Evolutionary conservation across 2,113 vertebrate species (phyloP).

Genomic region (Bufo bufo): DNA sequence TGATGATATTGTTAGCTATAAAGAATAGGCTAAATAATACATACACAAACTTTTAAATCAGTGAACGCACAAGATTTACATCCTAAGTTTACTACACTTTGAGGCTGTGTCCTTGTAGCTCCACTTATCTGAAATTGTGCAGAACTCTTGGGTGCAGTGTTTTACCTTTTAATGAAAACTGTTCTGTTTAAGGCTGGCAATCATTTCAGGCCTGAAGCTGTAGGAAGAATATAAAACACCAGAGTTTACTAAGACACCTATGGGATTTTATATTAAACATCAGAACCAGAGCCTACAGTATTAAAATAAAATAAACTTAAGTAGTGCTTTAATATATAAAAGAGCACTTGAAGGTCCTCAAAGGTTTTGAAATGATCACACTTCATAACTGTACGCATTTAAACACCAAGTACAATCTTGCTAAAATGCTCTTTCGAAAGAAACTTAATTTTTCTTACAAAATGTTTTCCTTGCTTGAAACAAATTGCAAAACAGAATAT

Average conservation of each 20-base stretch:
- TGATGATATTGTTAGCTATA: too few species aligned
- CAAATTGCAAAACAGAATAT: constrained; percentile 43
- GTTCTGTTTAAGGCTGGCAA: constrained; percentile 8
- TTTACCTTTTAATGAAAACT: constrained; percentile 18
- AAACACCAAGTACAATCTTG: constrained; percentile 16
- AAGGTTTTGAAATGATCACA: constrained; percentile 5
- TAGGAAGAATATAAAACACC: background rate
- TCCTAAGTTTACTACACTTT: background rate
- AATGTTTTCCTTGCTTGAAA: constrained; percentile 28
- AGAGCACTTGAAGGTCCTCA: constrained; percentile 16
- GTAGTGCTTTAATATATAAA: constrained; percentile 19
- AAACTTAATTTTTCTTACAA: constrained; percentile 28
- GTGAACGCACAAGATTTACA: background rate
- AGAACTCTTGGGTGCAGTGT: background rate
- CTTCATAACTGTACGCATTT: background rate
- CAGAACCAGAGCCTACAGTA: background rate
- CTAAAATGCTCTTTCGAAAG: constrained; percentile 23
- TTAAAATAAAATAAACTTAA: background rate
- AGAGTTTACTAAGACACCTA: background rate
- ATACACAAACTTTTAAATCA: background rate
- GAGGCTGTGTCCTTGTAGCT: background rate
- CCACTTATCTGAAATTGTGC: background rate
- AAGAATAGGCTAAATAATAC: background rate
- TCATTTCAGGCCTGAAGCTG: background rate
- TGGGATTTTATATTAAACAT: constrained; percentile 19